Evolutionary conservation across 2,888 invertebrate genomes (phyloP).

Genomic region (Trissolcus japonicus): DNA sequence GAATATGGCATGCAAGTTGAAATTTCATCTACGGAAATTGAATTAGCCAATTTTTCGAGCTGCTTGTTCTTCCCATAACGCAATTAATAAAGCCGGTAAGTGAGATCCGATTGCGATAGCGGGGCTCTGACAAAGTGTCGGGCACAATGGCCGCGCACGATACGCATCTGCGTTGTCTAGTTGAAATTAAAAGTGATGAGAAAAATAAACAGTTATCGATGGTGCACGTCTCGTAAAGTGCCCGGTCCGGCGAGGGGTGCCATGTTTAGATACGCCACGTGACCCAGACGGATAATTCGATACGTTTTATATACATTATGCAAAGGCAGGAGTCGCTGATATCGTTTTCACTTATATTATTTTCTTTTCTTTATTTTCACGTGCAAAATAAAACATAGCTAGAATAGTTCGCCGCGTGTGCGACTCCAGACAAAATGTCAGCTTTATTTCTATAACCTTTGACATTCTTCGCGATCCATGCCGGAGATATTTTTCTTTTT

Average conservation of each 20-base stretch:
- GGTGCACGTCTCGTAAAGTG: constrained; percentile 56
- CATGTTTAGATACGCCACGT: constrained; percentile 55
- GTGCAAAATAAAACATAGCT: too few species aligned
- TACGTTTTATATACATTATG: constrained; percentile 45
- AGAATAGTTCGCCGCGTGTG: too few species aligned
- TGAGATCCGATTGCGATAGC: constrained; percentile 71
- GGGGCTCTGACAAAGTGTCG: constrained; percentile 60
- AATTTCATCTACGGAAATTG: constrained; percentile 28
- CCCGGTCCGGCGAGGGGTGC: constrained; percentile 43
- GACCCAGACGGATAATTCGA: constrained; percentile 47
- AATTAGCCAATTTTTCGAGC: constrained; percentile 63
- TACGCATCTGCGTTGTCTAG: constrained; percentile 72
- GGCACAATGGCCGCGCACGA: constrained; percentile 62
- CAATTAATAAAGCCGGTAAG: constrained; percentile 72
- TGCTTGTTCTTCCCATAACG: constrained; percentile 66
- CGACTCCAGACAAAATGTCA: too few species aligned
- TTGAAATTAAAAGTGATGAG: constrained; percentile 74
- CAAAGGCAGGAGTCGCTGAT: constrained; percentile 39
- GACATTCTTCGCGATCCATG: too few species aligned
- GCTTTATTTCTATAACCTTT: too few species aligned
- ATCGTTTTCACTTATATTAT: constrained; percentile 5
- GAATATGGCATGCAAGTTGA: too few species aligned
- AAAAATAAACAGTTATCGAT: constrained; percentile 70
- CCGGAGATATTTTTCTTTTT: too few species aligned
- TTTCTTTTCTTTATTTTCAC: not conserved